Evolutionary conservation across 2,797 vertebrate species (phyloP).

Genomic region (Hephaestus fuliginosus): DNA sequence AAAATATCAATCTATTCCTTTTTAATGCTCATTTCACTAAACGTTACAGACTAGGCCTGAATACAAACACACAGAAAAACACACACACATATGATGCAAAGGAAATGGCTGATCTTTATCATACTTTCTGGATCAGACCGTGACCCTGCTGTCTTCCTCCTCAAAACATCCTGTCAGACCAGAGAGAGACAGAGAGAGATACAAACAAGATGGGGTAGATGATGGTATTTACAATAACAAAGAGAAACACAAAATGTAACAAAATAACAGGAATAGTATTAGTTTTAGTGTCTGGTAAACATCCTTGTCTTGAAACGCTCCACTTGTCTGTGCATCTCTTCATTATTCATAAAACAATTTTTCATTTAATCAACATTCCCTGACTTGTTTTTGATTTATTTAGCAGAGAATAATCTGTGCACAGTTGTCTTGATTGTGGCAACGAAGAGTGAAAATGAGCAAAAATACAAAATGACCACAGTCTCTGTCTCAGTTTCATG

Average conservation of each 20-base stretch:
- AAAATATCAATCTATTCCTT: no score
- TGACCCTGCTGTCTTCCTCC: conserved; percentile 63
- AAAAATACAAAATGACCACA: neutral
- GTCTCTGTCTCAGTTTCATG: conserved; percentile 13
- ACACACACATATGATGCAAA: conserved; percentile 54
- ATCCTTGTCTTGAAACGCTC: neutral
- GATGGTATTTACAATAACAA: conserved; percentile 38
- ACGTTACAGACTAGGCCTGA: neutral
- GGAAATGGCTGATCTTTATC: conserved; percentile 75
- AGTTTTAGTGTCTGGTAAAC: conserved; percentile 4
- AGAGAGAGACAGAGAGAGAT: conserved; percentile 22
- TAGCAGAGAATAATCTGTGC: neutral
- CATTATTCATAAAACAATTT: neutral
- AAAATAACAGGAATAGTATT: conserved; percentile 10
- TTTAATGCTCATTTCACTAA: neutral
- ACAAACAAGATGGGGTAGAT: conserved; percentile 37
- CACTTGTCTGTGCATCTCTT: neutral
- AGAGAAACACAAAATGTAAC: conserved; percentile 33
- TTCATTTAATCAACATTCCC: neutral
- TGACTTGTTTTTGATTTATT: neutral
- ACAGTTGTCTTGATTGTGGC: neutral
- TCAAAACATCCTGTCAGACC: conserved; percentile 72
- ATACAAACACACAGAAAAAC: conserved; percentile 23
- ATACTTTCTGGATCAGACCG: conserved; percentile 51
- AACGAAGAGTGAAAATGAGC: conserved; percentile 1